Base-by-base conservation (phyloP, 23 tunicate species). In the Botrylloides violaceus region DNA sequence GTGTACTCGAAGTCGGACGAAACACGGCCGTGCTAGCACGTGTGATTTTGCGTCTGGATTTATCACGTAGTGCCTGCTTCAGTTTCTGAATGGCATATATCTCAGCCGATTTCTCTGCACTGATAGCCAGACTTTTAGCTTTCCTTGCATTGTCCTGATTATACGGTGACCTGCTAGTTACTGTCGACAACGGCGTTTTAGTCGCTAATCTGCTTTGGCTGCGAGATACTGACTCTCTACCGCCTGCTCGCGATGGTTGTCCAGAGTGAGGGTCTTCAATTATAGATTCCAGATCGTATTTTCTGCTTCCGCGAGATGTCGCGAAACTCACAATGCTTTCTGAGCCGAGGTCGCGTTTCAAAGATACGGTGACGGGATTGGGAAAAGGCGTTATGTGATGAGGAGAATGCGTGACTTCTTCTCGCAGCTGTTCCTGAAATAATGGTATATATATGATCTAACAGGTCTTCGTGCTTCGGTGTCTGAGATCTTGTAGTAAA, bases 1-100 rank as follows among this genome's bases (percentile, higher is more conserved):
- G 58, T 4, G 58, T 68, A 23, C 74, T 43, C 25, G 74, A 68
- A 68, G 58, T 56, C 26, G 74, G 74, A 4, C 74, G 21, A 43
- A 68, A 68, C 0, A 71, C 66, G 4, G 75, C 75, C 3, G 86
- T 80, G 70, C 86, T 81, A 29, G 82, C 53, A 19, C 95, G 68
- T 30, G 86, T 75, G 6, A 80, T 53, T 63, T 80, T 87, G n/a
- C 77, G 65, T 38, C 78, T 80, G 29, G 80, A 60, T 39, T 87
- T 84, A 18, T 87, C 84, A n/a, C 78, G 77, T 1, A 87, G 32
- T 0, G 81, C 82, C 55, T 68, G 86, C 34, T 87, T 87, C 0
- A 87, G 79, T 29, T 70, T 66, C 50, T 71, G 81, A 28, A 87
- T 76, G 9, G 82, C 72, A 21, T 68, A 68, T 4, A 68, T 68